phyloP scores from a whole-genome alignment of 92 coral and sea anemone species.

The Porites divaricata region DNA sequence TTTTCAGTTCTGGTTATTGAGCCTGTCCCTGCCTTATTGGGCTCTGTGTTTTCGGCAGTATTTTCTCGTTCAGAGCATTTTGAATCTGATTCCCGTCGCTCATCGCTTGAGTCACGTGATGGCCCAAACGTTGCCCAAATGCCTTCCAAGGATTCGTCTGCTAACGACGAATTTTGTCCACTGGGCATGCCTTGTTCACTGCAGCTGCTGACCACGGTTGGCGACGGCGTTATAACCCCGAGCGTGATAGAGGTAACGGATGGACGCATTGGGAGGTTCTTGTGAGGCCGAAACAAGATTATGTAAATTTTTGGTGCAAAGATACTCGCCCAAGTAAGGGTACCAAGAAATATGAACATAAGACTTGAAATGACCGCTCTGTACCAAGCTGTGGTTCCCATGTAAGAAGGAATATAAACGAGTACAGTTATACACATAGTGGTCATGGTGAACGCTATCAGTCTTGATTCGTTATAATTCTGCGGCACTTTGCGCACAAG shows the following conservation, averaged over 20 bases:
- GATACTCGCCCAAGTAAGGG: constrained; percentile 69
- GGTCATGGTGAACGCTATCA: constrained; percentile 86
- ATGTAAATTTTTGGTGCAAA: constrained; percentile 74
- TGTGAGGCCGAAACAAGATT: constrained; percentile 70
- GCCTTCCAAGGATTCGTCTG: constrained; percentile 3
- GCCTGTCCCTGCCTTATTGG: background rate
- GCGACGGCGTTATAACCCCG: constrained; percentile 60
- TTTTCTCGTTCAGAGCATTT: background rate
- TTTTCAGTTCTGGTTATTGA: background rate
- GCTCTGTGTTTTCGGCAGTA: background rate
- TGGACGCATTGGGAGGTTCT: constrained; percentile 76
- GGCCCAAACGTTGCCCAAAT: background rate
- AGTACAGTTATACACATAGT: constrained; percentile 77
- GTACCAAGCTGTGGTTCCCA: constrained; percentile 77
- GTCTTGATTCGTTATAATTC: constrained; percentile 85
- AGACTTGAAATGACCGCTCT: constrained; percentile 65
- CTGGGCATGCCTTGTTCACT: constrained; percentile 40
- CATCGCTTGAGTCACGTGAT: background rate
- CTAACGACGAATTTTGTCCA: background rate
- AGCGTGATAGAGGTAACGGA: constrained; percentile 67
- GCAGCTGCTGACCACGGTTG: constrained; percentile 15
- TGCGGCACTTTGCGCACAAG: constrained; percentile 88
- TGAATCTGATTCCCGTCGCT: background rate
- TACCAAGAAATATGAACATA: constrained; percentile 67
- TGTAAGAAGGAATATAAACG: constrained; percentile 72